Base-by-base conservation (phyloP, 2,797 vertebrate genomes). In the Synaphobranchus kaupii region DNA sequence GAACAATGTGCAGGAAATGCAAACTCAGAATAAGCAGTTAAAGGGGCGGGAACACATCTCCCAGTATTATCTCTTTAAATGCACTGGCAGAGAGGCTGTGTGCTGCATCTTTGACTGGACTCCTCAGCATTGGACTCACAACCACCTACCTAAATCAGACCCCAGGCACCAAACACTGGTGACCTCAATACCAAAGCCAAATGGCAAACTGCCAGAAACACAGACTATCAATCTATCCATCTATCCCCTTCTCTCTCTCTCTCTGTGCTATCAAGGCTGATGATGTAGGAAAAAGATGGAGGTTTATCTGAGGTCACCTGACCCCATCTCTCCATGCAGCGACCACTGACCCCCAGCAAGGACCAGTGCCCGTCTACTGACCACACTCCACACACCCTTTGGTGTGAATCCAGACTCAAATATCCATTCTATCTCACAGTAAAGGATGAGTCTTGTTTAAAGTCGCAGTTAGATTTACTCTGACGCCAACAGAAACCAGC, bases 151-250 rank as follows among this genome's bases (percentile, higher is more conserved):
- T 25, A 60, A 12, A 60, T 60, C 58, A 4, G 58, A 60, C 58
- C 22, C 17, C 17, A 2, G 3, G 2, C 58, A 63, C 58, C 58
- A 22, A 63, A 63, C 22, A 25, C 20, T n/a, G 22, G 5, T 63
- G 22, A 63, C 58, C 20, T 63, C 58, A 6, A 25, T 1, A 63
- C 2, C 58, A 63, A 63, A 4, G 58, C 22, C 20, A 89, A 92
- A 87, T 13, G 54, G 54, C 9, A 10, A 54, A 54, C 12, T 56
- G 54, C 54, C 7, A 56, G 54, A 56, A 56, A 56, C 54, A 56
- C 54, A 56, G 3, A 56, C 84, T 89, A 10, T 1, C 71, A 3
- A 4, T 48, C 81, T 22, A 25, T 52, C 48, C 81, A 48, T 12
- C 81, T 1, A 13, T 50, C 81, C 48, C 81, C 4, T 44, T 25